Evolutionary conservation across 35 echinoderm and acorn worm genomes (phyloP), one percentile per base, ranked within the genome.

Genomic region (Ophioderma brevispina): DNA sequence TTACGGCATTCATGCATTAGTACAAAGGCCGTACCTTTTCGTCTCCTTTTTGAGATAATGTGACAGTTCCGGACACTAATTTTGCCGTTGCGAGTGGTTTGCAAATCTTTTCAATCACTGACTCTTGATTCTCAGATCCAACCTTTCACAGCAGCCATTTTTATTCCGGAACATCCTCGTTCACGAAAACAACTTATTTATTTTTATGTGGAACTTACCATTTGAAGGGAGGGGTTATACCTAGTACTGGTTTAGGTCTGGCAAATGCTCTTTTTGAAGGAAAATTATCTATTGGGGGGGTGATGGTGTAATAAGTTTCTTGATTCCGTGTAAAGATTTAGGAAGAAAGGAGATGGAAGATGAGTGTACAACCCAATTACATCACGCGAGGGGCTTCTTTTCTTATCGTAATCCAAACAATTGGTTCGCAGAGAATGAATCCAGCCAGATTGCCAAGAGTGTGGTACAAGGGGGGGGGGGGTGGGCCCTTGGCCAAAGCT

Each of bases 11-110:
- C 25, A 76, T 76, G n/a, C 75, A 4, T 8, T 10, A 76, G 3
- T 10, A 76, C 6, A 76, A 31, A 6, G 33, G n/a, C n/a, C 75
- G 3, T 89, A 93, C 92, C 92, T 82, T 88, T 89, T 93, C 92
- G 31, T 93, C 86, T 76, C 92, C 92, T 82, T 93, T 93, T 36
- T 93, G 92, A 35, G 92, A 87, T 38, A 93, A 55, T 25, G 92
- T 82, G 92, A 93, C 64, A 93, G 38, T 35, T 93, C 92, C 23
- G 92, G 92, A 93, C 28, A 77, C 84, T 93, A 33, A 93, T 93
- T 36, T 84, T 88, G 92, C 92, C 49, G 78, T 88, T 35, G 77
- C 78, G 18, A 93, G 39, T 93, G 92, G 32, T 93, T 40, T 93
- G 92, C 18, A 93, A 64, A 56, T 93, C 92, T 63, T 31, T 31